Evolutionary conservation across 2,888 invertebrate species (phyloP).

Genomic region (Anodontia alba): DNA sequence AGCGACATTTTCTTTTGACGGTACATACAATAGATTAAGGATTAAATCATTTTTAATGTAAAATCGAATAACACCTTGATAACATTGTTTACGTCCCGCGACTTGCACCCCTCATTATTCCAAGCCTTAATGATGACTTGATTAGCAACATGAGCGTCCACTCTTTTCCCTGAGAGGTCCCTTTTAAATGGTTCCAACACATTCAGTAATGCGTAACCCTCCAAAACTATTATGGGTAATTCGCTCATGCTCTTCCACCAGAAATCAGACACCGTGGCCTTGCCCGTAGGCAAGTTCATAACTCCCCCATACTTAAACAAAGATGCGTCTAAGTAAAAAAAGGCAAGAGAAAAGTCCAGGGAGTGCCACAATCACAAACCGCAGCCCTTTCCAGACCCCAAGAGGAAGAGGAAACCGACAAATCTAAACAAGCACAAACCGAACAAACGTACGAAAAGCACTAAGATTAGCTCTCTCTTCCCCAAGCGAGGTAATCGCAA

Average conservation of each 20-base stretch:
- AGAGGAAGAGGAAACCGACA: too few relatives aligned
- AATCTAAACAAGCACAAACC: too few relatives aligned
- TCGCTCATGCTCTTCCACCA: background rate
- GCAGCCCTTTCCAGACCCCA: too few relatives aligned
- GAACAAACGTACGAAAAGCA: too few relatives aligned
- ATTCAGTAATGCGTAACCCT: background rate
- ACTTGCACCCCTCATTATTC: background rate
- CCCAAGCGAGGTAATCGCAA: too few relatives aligned
- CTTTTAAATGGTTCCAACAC: background rate
- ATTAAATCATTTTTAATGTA: background rate
- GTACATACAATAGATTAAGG: background rate
- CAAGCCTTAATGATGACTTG: background rate
- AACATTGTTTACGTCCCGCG: background rate
- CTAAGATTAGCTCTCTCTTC: too few relatives aligned
- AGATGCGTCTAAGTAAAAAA: too few relatives aligned
- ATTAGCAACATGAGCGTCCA: background rate
- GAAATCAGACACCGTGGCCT: background rate
- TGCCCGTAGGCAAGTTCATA: background rate
- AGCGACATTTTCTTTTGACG: background rate
- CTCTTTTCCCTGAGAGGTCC: background rate
- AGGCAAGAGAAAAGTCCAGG: too few relatives aligned
- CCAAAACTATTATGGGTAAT: background rate
- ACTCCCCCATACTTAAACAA: background rate
- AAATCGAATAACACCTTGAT: background rate
- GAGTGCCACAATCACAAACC: too few relatives aligned